Evolutionary conservation across 1,140 invertebrate species (phyloP).

Genomic region (Drosophila bipectinata): DNA sequence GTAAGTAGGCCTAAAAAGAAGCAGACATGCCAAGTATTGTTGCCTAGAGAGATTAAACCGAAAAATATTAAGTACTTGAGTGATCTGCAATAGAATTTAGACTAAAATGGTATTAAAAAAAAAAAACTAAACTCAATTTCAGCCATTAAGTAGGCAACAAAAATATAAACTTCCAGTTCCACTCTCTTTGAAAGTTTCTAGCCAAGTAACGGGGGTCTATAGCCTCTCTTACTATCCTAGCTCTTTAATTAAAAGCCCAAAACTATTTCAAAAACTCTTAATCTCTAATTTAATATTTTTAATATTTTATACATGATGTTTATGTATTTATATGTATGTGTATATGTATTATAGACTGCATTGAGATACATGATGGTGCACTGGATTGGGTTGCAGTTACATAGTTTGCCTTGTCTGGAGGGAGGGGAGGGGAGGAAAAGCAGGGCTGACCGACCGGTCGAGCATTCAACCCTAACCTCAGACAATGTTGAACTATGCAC

Average conservation of each 20-base stretch:
- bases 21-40: slow-evolving; percentile 9
- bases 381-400: slow-evolving; percentile 8
- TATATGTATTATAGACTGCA: neutral
- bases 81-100: no score
- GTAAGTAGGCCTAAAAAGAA: slow-evolving; percentile 26
- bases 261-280: no score
- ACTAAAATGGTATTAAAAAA: neutral
- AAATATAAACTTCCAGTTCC: neutral
- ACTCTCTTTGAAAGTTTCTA: neutral
- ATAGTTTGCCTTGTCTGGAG: slow-evolving; percentile 12
- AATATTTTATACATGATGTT: neutral
- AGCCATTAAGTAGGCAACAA: neutral
- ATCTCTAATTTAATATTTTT: neutral
- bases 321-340: neutral
- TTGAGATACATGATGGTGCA: slow-evolving; percentile 13
- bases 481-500: slow-evolving; percentile 68
- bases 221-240: no score
- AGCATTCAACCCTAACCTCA: slow-evolving; percentile 82
- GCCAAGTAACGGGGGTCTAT: neutral
- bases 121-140: neutral
- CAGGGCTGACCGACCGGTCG: slow-evolving; percentile 27
- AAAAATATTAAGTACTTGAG: no score
- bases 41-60: slow-evolving; percentile 27
- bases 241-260: no score
- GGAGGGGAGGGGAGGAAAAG: neutral